Evolutionary conservation across 2,888 invertebrate genomes (phyloP), one percentile per base, ranked within the genome.

Genomic region (Sarcophaga carnaria): DNA sequence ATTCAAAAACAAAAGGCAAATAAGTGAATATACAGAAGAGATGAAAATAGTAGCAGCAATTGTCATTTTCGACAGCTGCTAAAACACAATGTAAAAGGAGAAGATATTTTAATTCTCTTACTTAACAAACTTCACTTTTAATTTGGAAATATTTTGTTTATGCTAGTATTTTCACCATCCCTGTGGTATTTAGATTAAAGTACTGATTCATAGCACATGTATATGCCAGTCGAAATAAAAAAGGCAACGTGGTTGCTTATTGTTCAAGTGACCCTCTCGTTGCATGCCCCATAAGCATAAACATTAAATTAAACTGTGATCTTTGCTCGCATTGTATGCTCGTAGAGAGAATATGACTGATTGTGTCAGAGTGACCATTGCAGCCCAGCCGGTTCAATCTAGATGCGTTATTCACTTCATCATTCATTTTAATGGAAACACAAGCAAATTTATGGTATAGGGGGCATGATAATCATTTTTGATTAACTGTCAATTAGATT

Each of bases 241-340:
- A 49, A 14, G 54, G 17, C 54, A 54, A 54, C 54, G 54, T 49
- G 49, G 12, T 14, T 49, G 11, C 14, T 14, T 49, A 2, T 14
- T 49, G 0, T 37, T 37, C 37, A 37, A 37, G 3, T 69, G 64
- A 64, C 64, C 75, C 79, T 60, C 75, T 70, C 64, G 64, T 70
- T 81, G 80, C 78, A 80, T 87, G 81, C 60, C 80, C 75, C 27
- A 66, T 67, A 70, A 80, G 49, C 64, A 83, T 69, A 75, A 84
- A 79, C 78, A 87, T 84, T 79, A 81, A 83, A 84, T 79, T 81
- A 81, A 87, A 83, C 83, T 81, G 74, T 83, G 83, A 83, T 81
- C 83, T 70, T 64, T 25, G n/a, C 25, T 75, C 25, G 60, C 72
- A 37, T 62, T 62, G 69, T 11, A 62, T 6, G n/a, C 54, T 63